phyloP scores from a whole-genome alignment of 1,140 invertebrate genomes.

The Portunus trituberculatus region DNA sequence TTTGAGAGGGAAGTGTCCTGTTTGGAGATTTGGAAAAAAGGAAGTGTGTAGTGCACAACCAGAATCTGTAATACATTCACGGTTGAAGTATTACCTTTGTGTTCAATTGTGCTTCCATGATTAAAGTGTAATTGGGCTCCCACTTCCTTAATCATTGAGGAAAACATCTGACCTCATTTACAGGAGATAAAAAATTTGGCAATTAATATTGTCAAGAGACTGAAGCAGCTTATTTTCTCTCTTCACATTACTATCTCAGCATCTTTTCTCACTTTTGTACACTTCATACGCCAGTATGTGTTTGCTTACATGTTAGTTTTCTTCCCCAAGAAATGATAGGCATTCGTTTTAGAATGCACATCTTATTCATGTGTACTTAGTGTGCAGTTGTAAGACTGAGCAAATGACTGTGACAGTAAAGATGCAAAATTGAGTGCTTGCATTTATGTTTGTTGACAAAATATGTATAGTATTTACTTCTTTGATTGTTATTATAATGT shows the following conservation, averaged over 20 bases:
- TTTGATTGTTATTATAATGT: neutral
- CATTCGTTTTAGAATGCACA: constrained; percentile 71
- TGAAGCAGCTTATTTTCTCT: constrained; percentile 33
- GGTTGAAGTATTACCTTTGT: constrained; percentile 54
- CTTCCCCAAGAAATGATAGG: constrained; percentile 62
- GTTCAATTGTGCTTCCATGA: constrained; percentile 70
- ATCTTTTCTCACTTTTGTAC: constrained; percentile 39
- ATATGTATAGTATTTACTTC: neutral
- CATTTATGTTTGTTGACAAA: neutral
- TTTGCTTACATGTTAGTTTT: constrained; percentile 69
- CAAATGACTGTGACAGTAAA: constrained; percentile 60
- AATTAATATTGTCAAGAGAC: constrained; percentile 47
- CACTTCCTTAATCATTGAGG: neutral
- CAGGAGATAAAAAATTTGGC: neutral
- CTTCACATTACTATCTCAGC: constrained; percentile 22
- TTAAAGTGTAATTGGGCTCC: constrained; percentile 36
- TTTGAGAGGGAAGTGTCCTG: constrained; percentile 27
- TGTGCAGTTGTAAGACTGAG: constrained; percentile 71
- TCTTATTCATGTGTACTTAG: constrained; percentile 72
- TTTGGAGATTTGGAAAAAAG: neutral
- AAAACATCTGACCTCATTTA: neutral
- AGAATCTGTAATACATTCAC: constrained; percentile 49
- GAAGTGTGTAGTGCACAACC: constrained; percentile 40
- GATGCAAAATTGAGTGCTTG: constrained; percentile 25
- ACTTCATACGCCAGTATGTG: constrained; percentile 59